These are phyloP conservation scores for Eciton burchellii DNA, from an alignment of 1,140 invertebrate genomes.

Conservation along the genomic window DNA sequence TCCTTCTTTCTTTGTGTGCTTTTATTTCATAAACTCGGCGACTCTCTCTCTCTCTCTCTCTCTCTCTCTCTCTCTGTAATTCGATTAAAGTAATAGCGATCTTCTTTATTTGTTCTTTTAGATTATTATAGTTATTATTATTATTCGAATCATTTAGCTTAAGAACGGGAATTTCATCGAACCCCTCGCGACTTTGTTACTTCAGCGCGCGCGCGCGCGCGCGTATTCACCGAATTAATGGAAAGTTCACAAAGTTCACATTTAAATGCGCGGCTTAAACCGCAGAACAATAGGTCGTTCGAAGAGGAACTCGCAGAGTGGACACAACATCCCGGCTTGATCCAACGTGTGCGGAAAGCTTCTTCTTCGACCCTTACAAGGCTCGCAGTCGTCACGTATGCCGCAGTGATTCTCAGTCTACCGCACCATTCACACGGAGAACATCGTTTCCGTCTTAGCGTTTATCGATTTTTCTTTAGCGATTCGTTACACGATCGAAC, in stretches of 20 bases:
- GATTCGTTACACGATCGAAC: neutral
- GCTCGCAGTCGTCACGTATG: conserved; percentile 34
- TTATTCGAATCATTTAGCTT: neutral
- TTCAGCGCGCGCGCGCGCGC: neutral
- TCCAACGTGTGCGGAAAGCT: conserved; percentile 59
- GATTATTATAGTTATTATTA: neutral
- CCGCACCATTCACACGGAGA: neutral
- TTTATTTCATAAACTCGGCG: too few species aligned
- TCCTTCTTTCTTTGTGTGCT: too few species aligned
- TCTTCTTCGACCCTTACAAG: conserved; percentile 68
- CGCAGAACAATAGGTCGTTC: conserved; percentile 63
- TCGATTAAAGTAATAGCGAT: too few species aligned
- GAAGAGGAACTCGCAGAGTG: conserved; percentile 35
- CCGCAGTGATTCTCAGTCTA: conserved; percentile 63
- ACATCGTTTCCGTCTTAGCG: neutral
- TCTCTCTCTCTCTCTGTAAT: too few species aligned
- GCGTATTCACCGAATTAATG: neutral
- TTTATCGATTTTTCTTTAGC: too few species aligned
- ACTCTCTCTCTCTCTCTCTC: too few species aligned
- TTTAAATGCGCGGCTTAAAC: conserved; percentile 43
- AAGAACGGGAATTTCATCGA: conserved; percentile 32
- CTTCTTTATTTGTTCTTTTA: too few species aligned
- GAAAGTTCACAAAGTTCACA: conserved; percentile 2
- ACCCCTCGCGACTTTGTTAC: too few species aligned
- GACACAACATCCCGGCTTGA: conserved; percentile 14